A percentile compares a stretch with the other conserved stretches of the same genome.
phyloP scores from a whole-genome alignment of 2,113 vertebrate genomes.

The Ictalurus furcatus region DNA sequence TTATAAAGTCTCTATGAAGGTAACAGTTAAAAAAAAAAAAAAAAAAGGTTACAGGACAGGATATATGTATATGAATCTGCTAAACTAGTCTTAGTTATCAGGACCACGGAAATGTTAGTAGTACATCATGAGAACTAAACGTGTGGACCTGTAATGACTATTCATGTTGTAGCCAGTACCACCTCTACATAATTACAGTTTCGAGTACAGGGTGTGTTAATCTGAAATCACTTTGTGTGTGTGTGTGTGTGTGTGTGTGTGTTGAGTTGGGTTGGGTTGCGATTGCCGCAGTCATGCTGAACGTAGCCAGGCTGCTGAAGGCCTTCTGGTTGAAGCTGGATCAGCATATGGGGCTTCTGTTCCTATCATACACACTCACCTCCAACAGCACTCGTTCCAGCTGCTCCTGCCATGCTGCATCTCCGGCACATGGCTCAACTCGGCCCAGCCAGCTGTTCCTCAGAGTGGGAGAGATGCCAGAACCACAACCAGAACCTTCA shows the following conservation, averaged over 20 bases:
- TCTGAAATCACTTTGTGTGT: neutral
- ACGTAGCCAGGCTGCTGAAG: slow-evolving; percentile 37
- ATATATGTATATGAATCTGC: neutral
- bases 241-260: neutral
- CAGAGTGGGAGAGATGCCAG: neutral
- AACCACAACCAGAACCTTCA: slow-evolving; percentile 21
- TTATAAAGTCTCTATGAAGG: neutral
- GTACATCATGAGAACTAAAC: neutral
- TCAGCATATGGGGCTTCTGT: slow-evolving; percentile 60
- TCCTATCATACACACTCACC: slow-evolving; percentile 57
- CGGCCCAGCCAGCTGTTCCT: slow-evolving; percentile 54
- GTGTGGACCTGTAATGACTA: neutral
- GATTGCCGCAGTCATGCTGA: slow-evolving; percentile 40
- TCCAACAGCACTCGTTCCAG: slow-evolving; percentile 55
- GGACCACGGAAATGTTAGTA: neutral
- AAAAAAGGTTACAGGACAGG: neutral
- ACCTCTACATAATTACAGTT: neutral
- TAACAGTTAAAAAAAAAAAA: neutral
- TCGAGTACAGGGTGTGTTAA: neutral
- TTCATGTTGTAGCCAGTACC: neutral
- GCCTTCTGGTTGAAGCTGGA: slow-evolving; percentile 50
- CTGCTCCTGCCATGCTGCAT: slow-evolving; percentile 56
- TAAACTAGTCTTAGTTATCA: neutral
- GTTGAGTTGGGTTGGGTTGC: neutral
- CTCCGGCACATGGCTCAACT: slow-evolving; percentile 47